Conservation (phyloP, 2,797 vertebrate species). For the Propithecus deckenii region DNA sequence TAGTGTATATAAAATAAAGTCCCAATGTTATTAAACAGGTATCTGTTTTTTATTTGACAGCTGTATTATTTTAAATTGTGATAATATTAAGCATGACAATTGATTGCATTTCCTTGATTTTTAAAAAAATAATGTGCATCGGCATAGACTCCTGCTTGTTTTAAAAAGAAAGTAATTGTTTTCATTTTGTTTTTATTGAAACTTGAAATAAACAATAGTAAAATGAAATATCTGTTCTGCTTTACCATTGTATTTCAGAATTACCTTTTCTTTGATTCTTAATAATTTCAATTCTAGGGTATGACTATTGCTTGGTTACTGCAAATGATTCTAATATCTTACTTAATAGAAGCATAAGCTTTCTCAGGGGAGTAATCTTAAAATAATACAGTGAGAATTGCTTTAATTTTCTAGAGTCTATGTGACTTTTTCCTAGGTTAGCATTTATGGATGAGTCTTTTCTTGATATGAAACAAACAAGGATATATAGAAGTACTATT, state of each 20-base stretch:
- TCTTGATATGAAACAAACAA: not conserved
- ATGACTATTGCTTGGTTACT: conserved; percentile 23
- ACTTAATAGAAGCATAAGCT: not conserved
- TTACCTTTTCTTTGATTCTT: conserved; percentile 13
- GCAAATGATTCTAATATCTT: conserved; percentile 24
- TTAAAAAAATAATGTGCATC: not conserved
- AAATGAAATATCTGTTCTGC: not conserved
- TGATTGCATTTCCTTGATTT: not conserved
- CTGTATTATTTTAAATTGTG: not conserved
- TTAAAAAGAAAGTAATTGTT: conserved; percentile 31
- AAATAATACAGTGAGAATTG: conserved; percentile 7
- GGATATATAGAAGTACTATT: not conserved
- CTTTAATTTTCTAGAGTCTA: not conserved
- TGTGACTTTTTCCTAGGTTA: not conserved
- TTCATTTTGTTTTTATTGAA: conserved; percentile 15
- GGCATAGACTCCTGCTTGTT: not conserved
- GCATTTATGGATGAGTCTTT: not conserved
- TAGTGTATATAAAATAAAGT: not conserved
- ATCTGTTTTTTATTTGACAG: not conserved
- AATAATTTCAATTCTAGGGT: conserved; percentile 41
- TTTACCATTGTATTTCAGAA: not conserved
- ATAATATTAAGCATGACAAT: not conserved
- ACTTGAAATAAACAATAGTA: not conserved
- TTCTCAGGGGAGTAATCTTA: not conserved
- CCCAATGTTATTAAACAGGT: not conserved